phyloP scores from a whole-genome alignment of 1,140 invertebrate species.

The Anastrepha obliqua region DNA sequence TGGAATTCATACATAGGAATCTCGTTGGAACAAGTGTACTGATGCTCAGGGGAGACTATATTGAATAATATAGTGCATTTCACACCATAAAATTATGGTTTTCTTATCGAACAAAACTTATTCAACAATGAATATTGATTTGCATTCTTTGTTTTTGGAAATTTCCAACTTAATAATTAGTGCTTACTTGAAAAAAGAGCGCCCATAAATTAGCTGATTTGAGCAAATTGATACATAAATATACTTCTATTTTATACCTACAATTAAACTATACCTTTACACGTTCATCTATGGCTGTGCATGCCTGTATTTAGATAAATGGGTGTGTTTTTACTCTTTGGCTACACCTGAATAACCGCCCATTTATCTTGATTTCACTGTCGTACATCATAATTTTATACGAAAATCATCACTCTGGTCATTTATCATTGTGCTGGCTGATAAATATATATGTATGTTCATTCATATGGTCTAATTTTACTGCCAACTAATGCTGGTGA shows the following conservation, averaged over 20 bases:
- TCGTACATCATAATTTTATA: constrained; percentile 41
- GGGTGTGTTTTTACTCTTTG: not conserved
- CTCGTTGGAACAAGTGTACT: too few species aligned
- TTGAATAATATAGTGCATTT: too few species aligned
- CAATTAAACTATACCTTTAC: not conserved
- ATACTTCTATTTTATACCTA: constrained; percentile 13
- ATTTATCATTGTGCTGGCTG: not conserved
- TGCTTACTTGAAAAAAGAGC: not conserved
- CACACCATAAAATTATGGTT: too few species aligned
- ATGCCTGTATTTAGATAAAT: not conserved
- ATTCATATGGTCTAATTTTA: not conserved
- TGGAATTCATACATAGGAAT: too few species aligned
- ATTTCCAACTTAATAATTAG: constrained; percentile 27
- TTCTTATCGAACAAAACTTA: too few species aligned
- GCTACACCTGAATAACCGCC: constrained; percentile 6
- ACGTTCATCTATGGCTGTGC: not conserved
- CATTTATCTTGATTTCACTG: constrained; percentile 44
- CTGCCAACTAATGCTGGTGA: not conserved
- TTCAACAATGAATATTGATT: too few species aligned
- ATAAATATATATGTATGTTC: not conserved
- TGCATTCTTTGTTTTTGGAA: not conserved
- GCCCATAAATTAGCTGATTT: constrained; percentile 34
- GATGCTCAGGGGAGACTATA: too few species aligned
- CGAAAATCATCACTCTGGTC: constrained; percentile 16
- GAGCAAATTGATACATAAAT: not conserved